Evolutionary conservation across 2,888 invertebrate genomes (phyloP).

Genomic region (Lithosia quadra): DNA sequence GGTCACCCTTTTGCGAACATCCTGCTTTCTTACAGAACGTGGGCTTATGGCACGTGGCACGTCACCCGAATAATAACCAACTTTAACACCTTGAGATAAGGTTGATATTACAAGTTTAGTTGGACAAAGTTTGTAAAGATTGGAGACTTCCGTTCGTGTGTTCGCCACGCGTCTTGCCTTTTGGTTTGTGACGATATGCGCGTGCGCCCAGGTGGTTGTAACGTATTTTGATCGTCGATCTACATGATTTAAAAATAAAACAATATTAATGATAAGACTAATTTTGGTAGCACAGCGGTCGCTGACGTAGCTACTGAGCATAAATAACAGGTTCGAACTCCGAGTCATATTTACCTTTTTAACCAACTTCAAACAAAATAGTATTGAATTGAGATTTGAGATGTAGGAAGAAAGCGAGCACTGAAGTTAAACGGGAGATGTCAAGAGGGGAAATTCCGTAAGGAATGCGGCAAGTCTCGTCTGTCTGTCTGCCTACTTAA

Average conservation of each 20-base stretch:
- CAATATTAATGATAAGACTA: not conserved
- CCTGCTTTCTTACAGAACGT: slow-evolving; percentile 67
- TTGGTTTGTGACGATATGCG: slow-evolving; percentile 60
- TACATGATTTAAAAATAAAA: slow-evolving; percentile 6
- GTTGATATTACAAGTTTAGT: slow-evolving; percentile 20
- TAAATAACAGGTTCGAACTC: no score
- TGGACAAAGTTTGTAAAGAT: slow-evolving; percentile 57
- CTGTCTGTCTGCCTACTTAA: no score
- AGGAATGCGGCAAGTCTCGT: no score
- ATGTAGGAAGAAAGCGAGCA: no score
- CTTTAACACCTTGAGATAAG: slow-evolving; percentile 21
- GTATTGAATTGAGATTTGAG: no score
- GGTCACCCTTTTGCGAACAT: slow-evolving; percentile 76
- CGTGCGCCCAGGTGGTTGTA: slow-evolving; percentile 60
- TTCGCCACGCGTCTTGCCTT: slow-evolving; percentile 73
- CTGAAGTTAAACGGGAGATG: no score
- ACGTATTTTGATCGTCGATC: slow-evolving; percentile 30
- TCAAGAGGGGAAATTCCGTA: no score
- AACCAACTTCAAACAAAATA: no score
- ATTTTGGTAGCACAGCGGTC: not conserved
- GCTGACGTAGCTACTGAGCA: no score
- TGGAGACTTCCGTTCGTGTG: slow-evolving; percentile 82
- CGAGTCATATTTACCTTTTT: no score
- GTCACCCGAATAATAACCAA: not conserved
- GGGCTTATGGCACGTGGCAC: slow-evolving; percentile 67